Evolutionary conservation across 1,140 invertebrate species (phyloP), one percentile per base, ranked within the genome.

Genomic region (Oscheius sp.): DNA sequence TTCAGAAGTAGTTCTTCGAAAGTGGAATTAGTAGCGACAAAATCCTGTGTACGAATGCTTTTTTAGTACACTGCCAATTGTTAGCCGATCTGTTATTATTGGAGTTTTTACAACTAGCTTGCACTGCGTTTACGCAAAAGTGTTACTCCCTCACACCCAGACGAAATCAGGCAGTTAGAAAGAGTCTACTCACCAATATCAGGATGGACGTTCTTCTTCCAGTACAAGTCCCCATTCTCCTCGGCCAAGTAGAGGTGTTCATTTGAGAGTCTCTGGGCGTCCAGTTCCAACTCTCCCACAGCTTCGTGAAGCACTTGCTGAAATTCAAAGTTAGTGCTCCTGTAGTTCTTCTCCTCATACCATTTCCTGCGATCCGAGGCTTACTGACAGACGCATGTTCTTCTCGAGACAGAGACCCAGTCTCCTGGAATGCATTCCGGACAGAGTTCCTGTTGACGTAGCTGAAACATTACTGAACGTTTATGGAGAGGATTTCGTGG

Each of bases 121-220:
- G n/a, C n/a, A n/a, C n/a, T n/a, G n/a, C n/a, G n/a, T n/a, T n/a
- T n/a, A n/a, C n/a, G n/a, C n/a, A n/a, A n/a, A n/a, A n/a, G n/a
- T n/a, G n/a, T n/a, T n/a, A n/a, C n/a, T n/a, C n/a, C n/a, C n/a
- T n/a, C n/a, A n/a, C n/a, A n/a, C n/a, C n/a, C n/a, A n/a, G n/a
- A n/a, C n/a, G n/a, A n/a, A n/a, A n/a, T n/a, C n/a, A n/a, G n/a
- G n/a, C n/a, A n/a, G n/a, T n/a, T n/a, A n/a, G n/a, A n/a, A n/a
- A n/a, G n/a, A n/a, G n/a, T n/a, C n/a, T n/a, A 55, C 49, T 55
- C 49, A 55, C 49, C 28, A 23, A 55, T 55, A 13, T 15, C 7
- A 23, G 49, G 49, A 26, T 13, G 23, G 28, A 55, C 49, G 28
- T 55, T 55, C 49, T 55, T 55, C 49, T 55, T 55, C 49, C 49